Base-by-base conservation (phyloP, 2,888 invertebrate species). In the Polydrusus cervinus region DNA sequence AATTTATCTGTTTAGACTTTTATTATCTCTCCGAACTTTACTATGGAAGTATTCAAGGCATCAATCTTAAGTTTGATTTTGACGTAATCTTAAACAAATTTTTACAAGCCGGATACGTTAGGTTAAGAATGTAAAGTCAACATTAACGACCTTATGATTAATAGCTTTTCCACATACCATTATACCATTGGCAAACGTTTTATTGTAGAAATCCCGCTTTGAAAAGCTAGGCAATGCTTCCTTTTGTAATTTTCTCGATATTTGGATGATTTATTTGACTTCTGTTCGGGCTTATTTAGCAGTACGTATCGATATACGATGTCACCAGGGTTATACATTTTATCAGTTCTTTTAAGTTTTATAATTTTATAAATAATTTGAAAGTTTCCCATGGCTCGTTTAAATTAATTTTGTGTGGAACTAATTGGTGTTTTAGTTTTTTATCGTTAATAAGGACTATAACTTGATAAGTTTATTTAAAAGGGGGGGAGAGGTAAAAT, bases 121-220 rank as follows among this genome's bases (percentile, higher is more conserved):
- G 16, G 7, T 60, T 38, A 14, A 60, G 38, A 38, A 60, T 60
- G 57, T 18, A 38, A 34, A 47, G 40, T 43, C 62, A 43, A 49
- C 47, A 30, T 55, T 65, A 65, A 65, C 49, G 49, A 49, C 47
- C n/a, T 8, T 53, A 51, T 66, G 66, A 66, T 66, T 66, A 51
- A 66, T 66, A 38, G 53, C 51, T 66, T 66, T 66, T 18, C 30
- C 38, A 38, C 7, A 51, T 53, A 20, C 38, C 66, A 66, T 66
- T 66, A 34, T 34, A 30, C 51, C 66, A 66, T 66, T 34, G 49
- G 66, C 38, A 53, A 66, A 66, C 51, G 10, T 53, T 66, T 11
- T 66, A 34, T 13, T 66, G 51, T 53, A 25, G 18, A 55, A 40
- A 60, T 55, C 5, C 55, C 7, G 1, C 14, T 60, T 60, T 60